Evolutionary conservation across 2,888 invertebrate species (phyloP).

Genomic region (Hydriomena furcata): DNA sequence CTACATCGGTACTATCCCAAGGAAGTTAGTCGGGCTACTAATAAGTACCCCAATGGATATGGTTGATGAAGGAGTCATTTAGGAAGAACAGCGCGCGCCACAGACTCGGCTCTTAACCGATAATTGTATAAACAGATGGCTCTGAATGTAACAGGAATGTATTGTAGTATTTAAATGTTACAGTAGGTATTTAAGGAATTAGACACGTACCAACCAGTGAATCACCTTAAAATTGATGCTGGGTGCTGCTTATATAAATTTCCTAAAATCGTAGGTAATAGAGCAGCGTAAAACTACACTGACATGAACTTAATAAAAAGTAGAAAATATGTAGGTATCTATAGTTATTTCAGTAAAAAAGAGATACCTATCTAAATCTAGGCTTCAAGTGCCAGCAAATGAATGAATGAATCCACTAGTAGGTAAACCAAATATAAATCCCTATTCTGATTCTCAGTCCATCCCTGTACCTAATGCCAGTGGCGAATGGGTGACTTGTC

Average conservation of each 20-base stretch:
- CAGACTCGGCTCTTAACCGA: constrained; percentile 74
- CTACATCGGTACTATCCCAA: constrained; percentile 67
- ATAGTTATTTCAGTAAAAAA: too few species aligned
- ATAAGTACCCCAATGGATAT: constrained; percentile 72
- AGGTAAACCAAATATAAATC: too few species aligned
- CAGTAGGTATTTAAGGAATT: not conserved
- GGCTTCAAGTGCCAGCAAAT: too few species aligned
- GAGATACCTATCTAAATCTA: too few species aligned
- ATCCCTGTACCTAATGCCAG: constrained; percentile 47
- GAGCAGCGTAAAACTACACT: too few species aligned
- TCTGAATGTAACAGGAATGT: constrained; percentile 58
- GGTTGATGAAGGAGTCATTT: constrained; percentile 80
- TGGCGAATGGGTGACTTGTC: constrained; percentile 75
- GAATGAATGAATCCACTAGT: too few species aligned
- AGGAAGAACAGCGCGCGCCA: constrained; percentile 81
- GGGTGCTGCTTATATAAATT: too few species aligned
- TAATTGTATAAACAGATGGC: constrained; percentile 83
- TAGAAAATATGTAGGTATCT: too few species aligned
- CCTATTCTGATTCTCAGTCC: constrained; percentile 37
- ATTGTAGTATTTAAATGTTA: constrained; percentile 34
- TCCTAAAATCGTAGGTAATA: too few species aligned
- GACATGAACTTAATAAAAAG: too few species aligned
- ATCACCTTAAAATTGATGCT: too few species aligned
- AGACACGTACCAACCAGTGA: too few species aligned
- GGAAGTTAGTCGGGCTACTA: constrained; percentile 59